Evolutionary conservation across 2,113 vertebrate genomes (phyloP).

Genomic region (Myrmecophaga tridactyla): DNA sequence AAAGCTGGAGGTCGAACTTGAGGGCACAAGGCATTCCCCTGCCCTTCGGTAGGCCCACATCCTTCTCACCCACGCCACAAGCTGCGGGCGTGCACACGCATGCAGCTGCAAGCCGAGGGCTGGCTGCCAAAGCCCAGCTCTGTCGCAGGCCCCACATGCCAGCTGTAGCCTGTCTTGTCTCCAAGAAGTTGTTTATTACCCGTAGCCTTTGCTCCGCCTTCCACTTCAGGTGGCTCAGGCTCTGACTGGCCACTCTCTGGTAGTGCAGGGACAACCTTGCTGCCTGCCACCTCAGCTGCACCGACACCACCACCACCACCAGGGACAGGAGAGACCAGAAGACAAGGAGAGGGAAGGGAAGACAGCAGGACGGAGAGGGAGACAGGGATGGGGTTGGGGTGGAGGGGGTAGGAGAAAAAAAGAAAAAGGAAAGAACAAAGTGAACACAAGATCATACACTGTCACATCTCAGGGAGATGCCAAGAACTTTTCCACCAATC

Average conservation of each 20-base stretch:
- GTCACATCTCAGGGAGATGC: neutral
- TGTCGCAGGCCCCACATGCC: neutral
- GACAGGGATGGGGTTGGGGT: neutral
- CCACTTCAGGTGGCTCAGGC: constrained; percentile 78
- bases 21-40: neutral
- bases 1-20: neutral
- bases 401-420: neutral
- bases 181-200: constrained; percentile 77
- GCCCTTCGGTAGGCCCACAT: fast-evolving
- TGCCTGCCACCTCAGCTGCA: constrained; percentile 80
- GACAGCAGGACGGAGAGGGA: too few species aligned
- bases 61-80: neutral
- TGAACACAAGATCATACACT: constrained; percentile 38
- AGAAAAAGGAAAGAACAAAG: constrained; percentile 44
- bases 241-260: constrained; percentile 80
- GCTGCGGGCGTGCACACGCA: neutral
- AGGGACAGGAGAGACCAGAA: constrained; percentile 41
- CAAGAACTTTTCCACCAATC: constrained; percentile 8
- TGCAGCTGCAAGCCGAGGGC: neutral
- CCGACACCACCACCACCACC: constrained; percentile 66
- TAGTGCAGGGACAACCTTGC: constrained; percentile 69
- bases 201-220: constrained; percentile 79
- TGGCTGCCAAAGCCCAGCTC: neutral
- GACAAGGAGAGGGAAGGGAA: neutral
- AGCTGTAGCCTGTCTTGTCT: constrained; percentile 39